These are phyloP conservation scores for Ornithorhynchus anatinus DNA, from an alignment of 2,113 vertebrate species.

Conservation along the genomic window DNA sequence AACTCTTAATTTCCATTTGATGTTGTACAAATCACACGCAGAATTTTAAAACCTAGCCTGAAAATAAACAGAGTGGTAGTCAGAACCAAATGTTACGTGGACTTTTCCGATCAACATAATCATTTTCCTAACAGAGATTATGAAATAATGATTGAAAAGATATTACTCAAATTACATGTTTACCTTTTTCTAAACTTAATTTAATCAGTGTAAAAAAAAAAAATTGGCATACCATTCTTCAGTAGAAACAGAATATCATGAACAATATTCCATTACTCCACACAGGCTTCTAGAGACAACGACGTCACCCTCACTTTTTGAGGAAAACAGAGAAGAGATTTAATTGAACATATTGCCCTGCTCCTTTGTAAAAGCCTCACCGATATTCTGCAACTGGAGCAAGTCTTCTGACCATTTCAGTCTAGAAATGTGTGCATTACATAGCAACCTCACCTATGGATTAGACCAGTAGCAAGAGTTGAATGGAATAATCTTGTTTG, in stretches of 20 bases:
- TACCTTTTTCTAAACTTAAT: neutral
- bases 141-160: conserved; percentile 18
- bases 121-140: conserved; percentile 26
- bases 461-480: too few relatives aligned
- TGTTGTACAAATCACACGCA: neutral
- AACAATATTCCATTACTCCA: neutral
- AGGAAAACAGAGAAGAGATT: neutral
- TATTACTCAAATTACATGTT: conserved; percentile 16
- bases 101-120: neutral
- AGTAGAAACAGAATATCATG: neutral
- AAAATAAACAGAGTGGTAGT: conserved; percentile 12
- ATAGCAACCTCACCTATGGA: too few relatives aligned
- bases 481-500: too few relatives aligned
- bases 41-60: neutral
- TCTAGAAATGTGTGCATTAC: too few relatives aligned
- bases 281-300: too few relatives aligned
- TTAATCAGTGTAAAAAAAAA: neutral
- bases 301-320: neutral
- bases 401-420: neutral
- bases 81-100: conserved; percentile 27
- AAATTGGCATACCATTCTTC: neutral
- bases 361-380: neutral
- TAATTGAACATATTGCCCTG: neutral
- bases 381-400: neutral
- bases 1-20: neutral